phyloP scores from a whole-genome alignment of 2,113 vertebrate genomes.

The Seriola aureovittata region DNA sequence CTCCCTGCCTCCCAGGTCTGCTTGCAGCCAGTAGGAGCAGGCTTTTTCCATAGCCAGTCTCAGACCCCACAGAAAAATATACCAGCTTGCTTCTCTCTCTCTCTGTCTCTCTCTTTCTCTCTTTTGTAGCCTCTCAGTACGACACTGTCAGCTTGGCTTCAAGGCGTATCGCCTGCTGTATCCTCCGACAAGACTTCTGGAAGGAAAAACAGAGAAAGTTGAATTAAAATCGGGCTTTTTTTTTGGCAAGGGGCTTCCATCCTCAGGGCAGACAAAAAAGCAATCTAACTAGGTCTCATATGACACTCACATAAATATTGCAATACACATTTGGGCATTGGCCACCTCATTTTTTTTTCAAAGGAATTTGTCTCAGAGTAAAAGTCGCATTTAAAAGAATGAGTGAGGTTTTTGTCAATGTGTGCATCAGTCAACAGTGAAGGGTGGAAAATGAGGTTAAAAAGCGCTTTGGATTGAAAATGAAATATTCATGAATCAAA shows the following conservation, averaged over 20 bases:
- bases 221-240: constrained; percentile 59
- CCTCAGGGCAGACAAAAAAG: constrained; percentile 62
- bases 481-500: constrained; percentile 82
- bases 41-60: constrained; percentile 39
- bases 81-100: constrained; percentile 27
- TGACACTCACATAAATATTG: constrained; percentile 71
- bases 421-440: constrained; percentile 54
- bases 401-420: constrained; percentile 50
- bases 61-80: constrained; percentile 44
- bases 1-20: constrained; percentile 42
- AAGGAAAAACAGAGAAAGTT: constrained; percentile 60
- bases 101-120: constrained; percentile 9
- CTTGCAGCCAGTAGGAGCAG: constrained; percentile 38
- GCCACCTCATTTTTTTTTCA: constrained; percentile 33
- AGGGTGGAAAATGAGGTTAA: constrained; percentile 71
- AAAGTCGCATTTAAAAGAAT: constrained; percentile 34
- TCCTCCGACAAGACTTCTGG: constrained; percentile 54
- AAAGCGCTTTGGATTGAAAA: constrained; percentile 72
- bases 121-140: background rate
- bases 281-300: constrained; percentile 67
- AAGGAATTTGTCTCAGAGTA: constrained; percentile 59
- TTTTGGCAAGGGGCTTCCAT: constrained; percentile 42
- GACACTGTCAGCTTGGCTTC: constrained; percentile 53
- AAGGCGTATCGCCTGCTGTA: constrained; percentile 22
- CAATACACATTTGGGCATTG: constrained; percentile 49